Percentiles rank a stretch among this genome's conserved stretches.
phyloP scores from a whole-genome alignment of 2,113 vertebrate genomes.

The Neoarius graeffei region DNA sequence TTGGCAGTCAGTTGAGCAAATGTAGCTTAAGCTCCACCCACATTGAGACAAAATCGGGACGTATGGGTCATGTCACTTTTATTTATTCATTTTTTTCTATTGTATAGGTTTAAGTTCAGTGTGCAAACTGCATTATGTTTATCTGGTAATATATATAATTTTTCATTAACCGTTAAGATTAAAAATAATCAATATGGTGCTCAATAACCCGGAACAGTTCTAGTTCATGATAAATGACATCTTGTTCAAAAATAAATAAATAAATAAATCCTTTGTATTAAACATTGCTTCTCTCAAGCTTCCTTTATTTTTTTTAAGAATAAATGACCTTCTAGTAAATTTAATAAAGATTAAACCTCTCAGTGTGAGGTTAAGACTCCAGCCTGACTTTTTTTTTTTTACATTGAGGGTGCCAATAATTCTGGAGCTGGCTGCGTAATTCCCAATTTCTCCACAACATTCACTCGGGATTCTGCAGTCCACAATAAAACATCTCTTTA shows the following conservation, averaged over 20 bases:
- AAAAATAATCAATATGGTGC: conserved; percentile 35
- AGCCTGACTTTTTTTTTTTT: background rate
- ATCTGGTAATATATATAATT: background rate
- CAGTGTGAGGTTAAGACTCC: background rate
- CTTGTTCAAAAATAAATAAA: background rate
- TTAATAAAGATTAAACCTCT: background rate
- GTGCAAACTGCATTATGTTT: background rate
- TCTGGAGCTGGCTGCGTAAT: background rate
- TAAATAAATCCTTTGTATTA: conserved; percentile 26
- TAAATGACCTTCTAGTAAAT: background rate
- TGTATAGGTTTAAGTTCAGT: background rate
- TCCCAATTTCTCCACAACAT: background rate
- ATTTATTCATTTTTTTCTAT: background rate
- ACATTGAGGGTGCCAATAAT: background rate
- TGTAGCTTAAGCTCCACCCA: background rate
- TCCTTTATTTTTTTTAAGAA: background rate
- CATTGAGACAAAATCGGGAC: background rate
- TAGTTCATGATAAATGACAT: background rate
- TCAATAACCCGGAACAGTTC: conserved; percentile 8
- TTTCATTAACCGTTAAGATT: background rate
- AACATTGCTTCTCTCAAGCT: background rate
- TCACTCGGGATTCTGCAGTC: background rate
- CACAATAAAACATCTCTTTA: conserved; percentile 50
- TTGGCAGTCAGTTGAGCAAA: background rate
- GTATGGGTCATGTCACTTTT: background rate